These are phyloP conservation scores for Zoanthus sansibaricus DNA, from an alignment of 92 coral and sea anemone genomes.

Conservation along the genomic window DNA sequence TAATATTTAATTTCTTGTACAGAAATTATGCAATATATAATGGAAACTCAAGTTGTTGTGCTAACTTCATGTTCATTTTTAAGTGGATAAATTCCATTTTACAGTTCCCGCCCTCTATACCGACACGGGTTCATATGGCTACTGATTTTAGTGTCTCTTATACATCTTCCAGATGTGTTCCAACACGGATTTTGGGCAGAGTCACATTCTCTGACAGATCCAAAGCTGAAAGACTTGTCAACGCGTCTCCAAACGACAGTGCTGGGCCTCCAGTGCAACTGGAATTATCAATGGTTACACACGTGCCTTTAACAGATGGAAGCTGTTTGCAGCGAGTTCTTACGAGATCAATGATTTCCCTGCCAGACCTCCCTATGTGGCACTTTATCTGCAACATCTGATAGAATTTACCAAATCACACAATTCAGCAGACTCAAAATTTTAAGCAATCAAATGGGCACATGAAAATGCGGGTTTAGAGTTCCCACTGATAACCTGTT, in stretches of 20 bases:
- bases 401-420: constrained; percentile 44
- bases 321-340: constrained; percentile 20
- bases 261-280: constrained; percentile 18
- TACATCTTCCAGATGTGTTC: constrained; percentile 26
- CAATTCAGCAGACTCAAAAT: constrained; percentile 53
- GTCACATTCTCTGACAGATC: background rate
- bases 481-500: constrained; percentile 27
- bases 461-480: constrained; percentile 33
- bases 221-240: constrained; percentile 27
- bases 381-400: constrained; percentile 49
- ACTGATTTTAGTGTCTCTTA: constrained; percentile 6
- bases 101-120: background rate
- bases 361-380: constrained; percentile 39
- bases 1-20: background rate
- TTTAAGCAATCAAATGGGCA: constrained; percentile 59
- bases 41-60: background rate
- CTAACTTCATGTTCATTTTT: constrained; percentile 2
- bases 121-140: background rate
- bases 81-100: background rate
- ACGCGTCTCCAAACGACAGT: constrained; percentile 32
- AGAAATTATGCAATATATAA: background rate
- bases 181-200: constrained; percentile 22
- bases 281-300: constrained; percentile 24
- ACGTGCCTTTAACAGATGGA: constrained; percentile 42
- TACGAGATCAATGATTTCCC: constrained; percentile 26